Evolutionary conservation across 2,113 vertebrate genomes (phyloP).

Genomic region (Phyllostomus hastatus): DNA sequence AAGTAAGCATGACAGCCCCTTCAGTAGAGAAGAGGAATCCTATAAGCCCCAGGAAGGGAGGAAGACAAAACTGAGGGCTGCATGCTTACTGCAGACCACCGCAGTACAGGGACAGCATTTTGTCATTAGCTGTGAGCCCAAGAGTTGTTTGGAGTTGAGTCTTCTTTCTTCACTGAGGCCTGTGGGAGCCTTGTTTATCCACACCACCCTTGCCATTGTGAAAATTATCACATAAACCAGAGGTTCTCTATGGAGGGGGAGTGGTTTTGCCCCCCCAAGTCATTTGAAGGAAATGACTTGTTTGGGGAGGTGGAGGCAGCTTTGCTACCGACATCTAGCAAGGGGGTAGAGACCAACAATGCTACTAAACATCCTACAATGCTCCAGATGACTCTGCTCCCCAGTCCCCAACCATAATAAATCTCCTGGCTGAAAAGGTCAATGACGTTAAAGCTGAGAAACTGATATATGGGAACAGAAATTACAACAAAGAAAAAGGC

Average conservation of each 20-base stretch:
- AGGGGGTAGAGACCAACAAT: not conserved
- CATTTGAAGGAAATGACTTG: not conserved
- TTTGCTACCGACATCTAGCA: not conserved
- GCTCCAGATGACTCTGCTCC: not conserved
- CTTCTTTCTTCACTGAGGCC: not conserved
- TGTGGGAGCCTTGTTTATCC: not conserved
- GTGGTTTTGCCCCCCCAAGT: too few species aligned
- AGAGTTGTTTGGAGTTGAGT: not conserved
- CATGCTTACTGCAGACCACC: not conserved
- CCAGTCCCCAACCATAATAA: not conserved
- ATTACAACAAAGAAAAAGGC: not conserved
- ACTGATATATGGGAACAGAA: not conserved
- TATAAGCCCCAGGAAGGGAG: not conserved
- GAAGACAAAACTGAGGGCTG: not conserved
- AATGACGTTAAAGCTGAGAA: not conserved
- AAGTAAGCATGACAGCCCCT: not conserved
- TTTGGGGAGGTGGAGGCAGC: not conserved
- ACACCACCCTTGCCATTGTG: too few species aligned
- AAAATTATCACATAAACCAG: not conserved
- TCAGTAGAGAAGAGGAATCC: not conserved
- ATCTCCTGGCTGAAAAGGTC: not conserved
- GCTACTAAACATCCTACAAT: not conserved
- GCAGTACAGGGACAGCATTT: not conserved
- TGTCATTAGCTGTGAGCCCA: not conserved
- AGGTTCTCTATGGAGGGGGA: not conserved